phyloP scores from a whole-genome alignment of 2,797 vertebrate genomes.

The Paedocypris micromegethes region DNA sequence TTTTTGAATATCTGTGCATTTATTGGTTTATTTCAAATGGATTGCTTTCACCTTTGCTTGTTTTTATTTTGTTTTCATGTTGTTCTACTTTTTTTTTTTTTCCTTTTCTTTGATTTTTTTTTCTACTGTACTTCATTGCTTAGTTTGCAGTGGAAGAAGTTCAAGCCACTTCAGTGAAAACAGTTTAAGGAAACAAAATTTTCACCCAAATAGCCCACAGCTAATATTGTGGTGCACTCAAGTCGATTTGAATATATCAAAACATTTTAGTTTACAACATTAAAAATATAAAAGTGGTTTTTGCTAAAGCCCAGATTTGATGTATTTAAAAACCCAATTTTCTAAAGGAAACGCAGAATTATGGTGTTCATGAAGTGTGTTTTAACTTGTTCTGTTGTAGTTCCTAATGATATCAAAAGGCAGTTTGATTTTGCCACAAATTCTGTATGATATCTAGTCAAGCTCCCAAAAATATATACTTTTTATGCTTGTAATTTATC shows the following conservation, averaged over 20 bases:
- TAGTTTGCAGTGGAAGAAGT: slow-evolving; percentile 65
- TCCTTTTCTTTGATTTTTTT: slow-evolving; percentile 53
- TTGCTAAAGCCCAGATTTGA: neutral
- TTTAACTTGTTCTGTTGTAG: slow-evolving; percentile 67
- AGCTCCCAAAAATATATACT: no score
- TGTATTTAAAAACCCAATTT: neutral
- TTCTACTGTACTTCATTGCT: slow-evolving; percentile 70
- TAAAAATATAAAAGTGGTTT: no score
- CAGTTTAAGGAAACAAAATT: no score
- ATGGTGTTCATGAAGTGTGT: slow-evolving; percentile 67
- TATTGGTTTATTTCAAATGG: slow-evolving; percentile 68
- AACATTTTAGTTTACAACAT: no score
- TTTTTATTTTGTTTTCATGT: slow-evolving; percentile 55
- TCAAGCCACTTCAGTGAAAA: slow-evolving; percentile 65
- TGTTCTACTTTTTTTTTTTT: slow-evolving; percentile 33
- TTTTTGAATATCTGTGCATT: slow-evolving; percentile 74
- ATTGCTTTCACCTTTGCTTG: slow-evolving; percentile 73
- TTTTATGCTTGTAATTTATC: no score
- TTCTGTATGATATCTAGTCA: no score
- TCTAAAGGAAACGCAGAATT: slow-evolving; percentile 57
- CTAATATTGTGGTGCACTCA: no score
- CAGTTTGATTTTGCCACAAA: slow-evolving; percentile 50
- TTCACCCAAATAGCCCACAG: no score
- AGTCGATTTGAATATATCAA: no score
- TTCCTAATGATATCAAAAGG: slow-evolving; percentile 72